These are phyloP conservation scores for Hedya salicella DNA, from an alignment of 2,888 invertebrate genomes.

Conservation along the genomic window DNA sequence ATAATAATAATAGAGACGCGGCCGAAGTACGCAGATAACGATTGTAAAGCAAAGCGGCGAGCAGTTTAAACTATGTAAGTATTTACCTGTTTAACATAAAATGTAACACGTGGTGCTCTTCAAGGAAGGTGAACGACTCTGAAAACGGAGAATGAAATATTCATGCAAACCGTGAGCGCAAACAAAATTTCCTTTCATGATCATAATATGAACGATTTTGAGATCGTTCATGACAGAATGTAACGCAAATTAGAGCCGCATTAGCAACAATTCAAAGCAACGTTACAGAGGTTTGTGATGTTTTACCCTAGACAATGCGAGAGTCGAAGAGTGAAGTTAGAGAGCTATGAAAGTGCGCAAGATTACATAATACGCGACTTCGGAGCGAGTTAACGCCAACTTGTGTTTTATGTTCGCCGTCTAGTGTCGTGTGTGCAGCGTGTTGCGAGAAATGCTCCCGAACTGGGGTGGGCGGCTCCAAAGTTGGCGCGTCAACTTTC, in stretches of 20 bases:
- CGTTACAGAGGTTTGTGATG: conserved; percentile 62
- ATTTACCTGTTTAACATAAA: conserved; percentile 29
- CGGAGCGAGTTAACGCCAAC: conserved; percentile 58
- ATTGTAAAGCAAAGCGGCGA: conserved; percentile 56
- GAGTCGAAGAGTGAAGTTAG: conserved; percentile 58
- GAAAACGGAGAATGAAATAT: conserved; percentile 49
- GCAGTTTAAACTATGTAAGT: conserved; percentile 48
- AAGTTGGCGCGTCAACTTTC: conserved; percentile 61
- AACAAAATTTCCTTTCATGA: conserved; percentile 55
- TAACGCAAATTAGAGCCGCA: conserved; percentile 63
- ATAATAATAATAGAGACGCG: conserved; percentile 61
- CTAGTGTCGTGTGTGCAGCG: conserved; percentile 57
- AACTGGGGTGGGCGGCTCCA: conserved; percentile 45
- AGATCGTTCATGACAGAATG: conserved; percentile 55
- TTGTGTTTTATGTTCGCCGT: conserved; percentile 63
- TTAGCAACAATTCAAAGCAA: conserved; percentile 64
- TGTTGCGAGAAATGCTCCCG: conserved; percentile 61
- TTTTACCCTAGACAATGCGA: conserved; percentile 64
- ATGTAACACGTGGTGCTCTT: conserved; percentile 59
- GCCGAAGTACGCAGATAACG: conserved; percentile 57
- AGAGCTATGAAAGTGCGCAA: conserved; percentile 60
- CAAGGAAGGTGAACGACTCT: conserved; percentile 67
- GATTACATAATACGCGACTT: conserved; percentile 65
- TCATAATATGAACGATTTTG: conserved; percentile 55
- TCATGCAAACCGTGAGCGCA: conserved; percentile 54